Percentiles rank a stretch among this genome's conserved stretches.
phyloP scores from a whole-genome alignment of 92 coral and sea anemone species.

The Desmophyllum pertusum region DNA sequence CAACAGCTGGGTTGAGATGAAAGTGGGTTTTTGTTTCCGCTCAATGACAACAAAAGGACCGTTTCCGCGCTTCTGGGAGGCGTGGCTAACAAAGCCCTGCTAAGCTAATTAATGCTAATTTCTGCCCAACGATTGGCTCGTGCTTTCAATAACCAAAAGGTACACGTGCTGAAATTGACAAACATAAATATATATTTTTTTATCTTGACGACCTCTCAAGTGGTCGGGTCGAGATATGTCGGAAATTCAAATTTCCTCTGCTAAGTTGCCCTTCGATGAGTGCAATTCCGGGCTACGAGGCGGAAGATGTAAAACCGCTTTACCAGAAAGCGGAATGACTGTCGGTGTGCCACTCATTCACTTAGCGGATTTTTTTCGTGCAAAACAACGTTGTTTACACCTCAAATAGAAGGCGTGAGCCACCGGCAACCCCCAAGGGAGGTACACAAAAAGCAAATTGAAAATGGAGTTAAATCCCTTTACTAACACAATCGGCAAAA shows the following conservation, averaged over 20 bases:
- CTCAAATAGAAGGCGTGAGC: conserved; percentile 37
- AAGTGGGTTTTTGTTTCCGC: conserved; percentile 77
- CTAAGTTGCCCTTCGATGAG: conserved; percentile 12
- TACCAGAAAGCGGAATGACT: neutral
- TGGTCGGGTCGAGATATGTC: conserved; percentile 24
- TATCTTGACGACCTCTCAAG: conserved; percentile 38
- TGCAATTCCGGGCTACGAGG: neutral
- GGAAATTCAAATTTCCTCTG: conserved; percentile 44
- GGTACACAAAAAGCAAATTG: neutral
- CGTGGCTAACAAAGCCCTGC: conserved; percentile 57
- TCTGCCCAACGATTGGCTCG: conserved; percentile 47
- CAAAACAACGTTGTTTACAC: conserved; percentile 41
- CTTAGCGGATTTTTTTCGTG: conserved; percentile 37
- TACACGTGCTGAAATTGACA: conserved; percentile 69
- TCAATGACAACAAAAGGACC: conserved; percentile 70
- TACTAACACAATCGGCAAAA: neutral
- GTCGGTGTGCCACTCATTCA: neutral
- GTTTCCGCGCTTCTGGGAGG: conserved; percentile 79
- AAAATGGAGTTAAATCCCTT: conserved; percentile 4
- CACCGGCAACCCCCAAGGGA: conserved; percentile 36
- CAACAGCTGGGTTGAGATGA: conserved; percentile 70
- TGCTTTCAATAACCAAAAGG: conserved; percentile 44
- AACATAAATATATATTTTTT: conserved; percentile 49
- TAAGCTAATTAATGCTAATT: conserved; percentile 57
- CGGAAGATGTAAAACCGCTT: neutral